These are phyloP conservation scores for Podarcis raffonei DNA, from an alignment of 2,113 vertebrate species.

Conservation along the genomic window DNA sequence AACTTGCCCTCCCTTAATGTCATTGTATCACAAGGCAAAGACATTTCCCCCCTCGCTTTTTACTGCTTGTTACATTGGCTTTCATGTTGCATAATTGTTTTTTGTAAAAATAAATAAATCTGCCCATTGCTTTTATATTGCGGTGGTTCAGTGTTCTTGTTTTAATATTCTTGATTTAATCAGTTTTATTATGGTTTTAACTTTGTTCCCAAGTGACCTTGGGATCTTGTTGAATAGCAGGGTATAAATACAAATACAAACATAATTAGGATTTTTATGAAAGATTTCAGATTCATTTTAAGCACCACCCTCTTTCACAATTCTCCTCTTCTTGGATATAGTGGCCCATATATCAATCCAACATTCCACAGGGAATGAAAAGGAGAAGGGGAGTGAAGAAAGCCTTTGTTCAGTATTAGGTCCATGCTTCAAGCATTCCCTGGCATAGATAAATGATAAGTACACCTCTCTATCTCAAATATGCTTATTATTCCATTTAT, in stretches of 20 bases:
- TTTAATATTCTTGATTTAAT: background rate
- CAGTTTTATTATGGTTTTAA: background rate
- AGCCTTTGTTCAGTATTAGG: background rate
- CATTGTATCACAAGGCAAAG: background rate
- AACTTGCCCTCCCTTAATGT: too few species aligned
- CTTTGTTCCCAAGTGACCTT: background rate
- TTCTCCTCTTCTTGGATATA: background rate
- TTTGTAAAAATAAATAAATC: background rate
- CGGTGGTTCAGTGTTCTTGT: background rate
- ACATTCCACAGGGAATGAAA: background rate
- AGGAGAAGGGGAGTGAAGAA: background rate
- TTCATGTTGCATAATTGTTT: background rate
- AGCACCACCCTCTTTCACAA: background rate
- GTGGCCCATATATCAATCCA: background rate
- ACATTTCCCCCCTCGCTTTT: background rate
- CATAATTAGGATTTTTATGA: background rate
- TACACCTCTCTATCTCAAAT: background rate
- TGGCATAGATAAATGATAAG: background rate
- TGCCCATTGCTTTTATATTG: background rate
- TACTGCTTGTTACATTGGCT: background rate
- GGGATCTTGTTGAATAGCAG: background rate
- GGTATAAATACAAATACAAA: background rate
- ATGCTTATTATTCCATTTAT: background rate
- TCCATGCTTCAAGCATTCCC: background rate
- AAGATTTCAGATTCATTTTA: background rate